These are phyloP conservation scores for Halichondria panicea DNA, from an alignment of 37 sponge, comb jelly and placozoan genomes.

Conservation along the genomic window DNA sequence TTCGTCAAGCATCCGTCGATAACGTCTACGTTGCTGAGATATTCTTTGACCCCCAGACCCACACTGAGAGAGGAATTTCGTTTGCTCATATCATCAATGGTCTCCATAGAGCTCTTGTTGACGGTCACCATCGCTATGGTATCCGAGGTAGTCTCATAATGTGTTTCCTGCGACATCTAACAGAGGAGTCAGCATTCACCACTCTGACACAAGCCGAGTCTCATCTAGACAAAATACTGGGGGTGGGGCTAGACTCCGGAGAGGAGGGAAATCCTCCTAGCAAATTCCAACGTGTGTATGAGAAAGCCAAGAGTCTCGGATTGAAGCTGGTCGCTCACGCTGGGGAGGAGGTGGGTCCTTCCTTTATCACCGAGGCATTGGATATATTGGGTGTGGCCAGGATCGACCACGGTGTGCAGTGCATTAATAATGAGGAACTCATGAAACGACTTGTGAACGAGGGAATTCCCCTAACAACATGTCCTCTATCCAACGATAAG, in stretches of 20 bases:
- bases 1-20: constrained; percentile 54
- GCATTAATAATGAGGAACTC: constrained; percentile 28
- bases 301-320: constrained; percentile 47
- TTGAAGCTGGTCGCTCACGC: constrained; percentile 73
- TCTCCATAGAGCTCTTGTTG: constrained; percentile 50
- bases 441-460: constrained; percentile 39
- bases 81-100: constrained; percentile 64
- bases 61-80: constrained; percentile 62
- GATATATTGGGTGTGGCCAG: constrained; percentile 33
- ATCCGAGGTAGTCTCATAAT: constrained; percentile 75
- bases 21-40: constrained; percentile 71
- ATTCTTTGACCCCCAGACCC: constrained; percentile 84
- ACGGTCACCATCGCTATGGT: constrained; percentile 51
- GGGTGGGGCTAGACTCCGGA: constrained; percentile 63
- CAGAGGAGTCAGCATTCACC: constrained; percentile 48
- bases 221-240: constrained; percentile 64
- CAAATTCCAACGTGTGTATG: constrained; percentile 54
- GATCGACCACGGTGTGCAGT: constrained; percentile 75
- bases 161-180: constrained; percentile 64
- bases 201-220: constrained; percentile 52
- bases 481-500: constrained; percentile 71
- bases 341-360: constrained; percentile 63
- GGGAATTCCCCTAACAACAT: constrained; percentile 60
- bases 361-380: constrained; percentile 48
- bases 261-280: constrained; percentile 73